A percentile compares a stretch with the other conserved stretches of the same genome.
phyloP scores from a whole-genome alignment of 1,140 invertebrate species.

The Lamellibrachia luymesi region DNA sequence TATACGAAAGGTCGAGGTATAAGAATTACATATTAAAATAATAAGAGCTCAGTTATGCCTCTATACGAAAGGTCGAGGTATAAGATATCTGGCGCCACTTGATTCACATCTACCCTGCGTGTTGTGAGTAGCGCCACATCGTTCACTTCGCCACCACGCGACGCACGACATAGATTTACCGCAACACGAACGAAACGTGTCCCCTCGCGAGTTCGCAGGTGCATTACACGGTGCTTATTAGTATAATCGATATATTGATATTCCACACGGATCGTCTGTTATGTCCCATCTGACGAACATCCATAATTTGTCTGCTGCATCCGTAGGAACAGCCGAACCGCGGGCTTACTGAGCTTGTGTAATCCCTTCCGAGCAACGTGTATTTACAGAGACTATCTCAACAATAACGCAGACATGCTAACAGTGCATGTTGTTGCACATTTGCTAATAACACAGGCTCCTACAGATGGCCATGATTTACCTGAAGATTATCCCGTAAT shows the following conservation, averaged over 20 bases:
- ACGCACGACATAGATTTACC: neutral
- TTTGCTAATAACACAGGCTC: neutral
- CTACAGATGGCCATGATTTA: neutral
- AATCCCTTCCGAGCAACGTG: neutral
- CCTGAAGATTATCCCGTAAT: neutral
- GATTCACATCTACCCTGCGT: neutral
- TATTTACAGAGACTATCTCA: neutral
- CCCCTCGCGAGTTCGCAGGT: neutral
- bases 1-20: neutral
- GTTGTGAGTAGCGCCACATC: neutral
- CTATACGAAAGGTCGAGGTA: neutral
- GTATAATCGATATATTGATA: conserved; percentile 1
- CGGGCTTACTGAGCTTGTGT: neutral
- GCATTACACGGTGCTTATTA: conserved; percentile 4
- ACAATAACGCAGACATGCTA: neutral
- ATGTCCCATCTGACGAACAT: neutral
- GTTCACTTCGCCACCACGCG: neutral
- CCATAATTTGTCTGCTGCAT: neutral
- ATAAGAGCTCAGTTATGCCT: neutral
- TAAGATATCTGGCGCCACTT: neutral
- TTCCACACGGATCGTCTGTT: conserved; percentile 3
- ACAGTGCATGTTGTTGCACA: neutral
- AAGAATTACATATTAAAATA: neutral
- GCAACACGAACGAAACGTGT: neutral
- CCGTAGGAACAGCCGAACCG: neutral